These are phyloP conservation scores for Mythimna albipuncta DNA, from an alignment of 2,888 invertebrate genomes.

Conservation along the genomic window DNA sequence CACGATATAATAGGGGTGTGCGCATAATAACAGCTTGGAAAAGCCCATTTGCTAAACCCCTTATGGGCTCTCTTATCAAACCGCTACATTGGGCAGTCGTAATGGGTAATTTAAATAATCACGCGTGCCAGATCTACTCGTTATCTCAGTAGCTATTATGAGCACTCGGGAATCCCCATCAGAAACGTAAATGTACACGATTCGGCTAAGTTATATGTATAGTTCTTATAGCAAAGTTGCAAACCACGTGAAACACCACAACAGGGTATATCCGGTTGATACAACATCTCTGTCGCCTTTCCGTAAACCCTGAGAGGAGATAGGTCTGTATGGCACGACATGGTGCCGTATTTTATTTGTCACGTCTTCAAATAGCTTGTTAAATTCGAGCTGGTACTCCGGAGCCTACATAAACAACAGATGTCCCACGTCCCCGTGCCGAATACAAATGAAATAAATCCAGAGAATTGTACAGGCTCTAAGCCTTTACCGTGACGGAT, in stretches of 20 bases:
- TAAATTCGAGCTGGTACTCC: slow-evolving; percentile 68
- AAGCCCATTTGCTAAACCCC: slow-evolving; percentile 8
- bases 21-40: slow-evolving; percentile 3
- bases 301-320: slow-evolving; percentile 1
- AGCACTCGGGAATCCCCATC: slow-evolving; percentile 3
- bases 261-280: background rate
- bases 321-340: background rate
- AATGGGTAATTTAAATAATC: slow-evolving; percentile 23
- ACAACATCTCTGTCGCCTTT: background rate
- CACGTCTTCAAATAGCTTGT: slow-evolving; percentile 62
- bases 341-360: slow-evolving; percentile 41
- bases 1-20: background rate
- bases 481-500: slow-evolving; percentile 69
- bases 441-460: slow-evolving; percentile 81
- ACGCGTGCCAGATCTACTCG: slow-evolving; percentile 9
- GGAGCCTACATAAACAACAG: slow-evolving; percentile 71
- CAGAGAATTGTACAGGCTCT: slow-evolving; percentile 66
- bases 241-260: background rate
- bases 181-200: background rate
- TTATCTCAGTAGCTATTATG: slow-evolving; percentile 3
- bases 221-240: background rate
- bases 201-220: background rate
- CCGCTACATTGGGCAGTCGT: slow-evolving; percentile 5
- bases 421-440: slow-evolving; percentile 73
- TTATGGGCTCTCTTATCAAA: slow-evolving; percentile 9